phyloP scores from a whole-genome alignment of 2,888 invertebrate genomes.

The Tuta absoluta region DNA sequence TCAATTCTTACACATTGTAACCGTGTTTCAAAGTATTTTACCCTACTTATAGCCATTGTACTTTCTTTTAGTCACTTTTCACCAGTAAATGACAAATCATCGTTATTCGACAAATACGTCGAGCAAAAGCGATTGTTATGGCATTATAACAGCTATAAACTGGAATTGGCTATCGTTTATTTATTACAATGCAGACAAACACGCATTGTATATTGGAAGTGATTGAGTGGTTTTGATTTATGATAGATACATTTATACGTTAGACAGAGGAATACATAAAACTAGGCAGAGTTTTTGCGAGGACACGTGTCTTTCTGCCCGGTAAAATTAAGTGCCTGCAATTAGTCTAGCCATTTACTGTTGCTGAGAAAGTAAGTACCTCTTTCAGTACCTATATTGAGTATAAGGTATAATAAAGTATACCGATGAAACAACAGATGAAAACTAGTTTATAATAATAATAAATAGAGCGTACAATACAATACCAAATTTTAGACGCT shows the following conservation, averaged over 20 bases:
- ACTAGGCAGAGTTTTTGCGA: neutral
- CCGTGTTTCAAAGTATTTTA: conserved; percentile 16
- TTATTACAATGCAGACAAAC: conserved; percentile 36
- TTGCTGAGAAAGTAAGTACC: too few relatives aligned
- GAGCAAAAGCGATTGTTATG: conserved; percentile 30
- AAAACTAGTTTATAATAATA: too few relatives aligned
- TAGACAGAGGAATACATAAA: too few relatives aligned
- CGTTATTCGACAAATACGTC: conserved; percentile 4
- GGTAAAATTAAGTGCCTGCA: too few relatives aligned
- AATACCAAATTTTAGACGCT: too few relatives aligned
- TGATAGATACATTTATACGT: neutral
- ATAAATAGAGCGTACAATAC: too few relatives aligned
- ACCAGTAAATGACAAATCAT: conserved; percentile 10
- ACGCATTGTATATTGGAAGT: conserved; percentile 12
- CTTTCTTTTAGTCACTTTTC: conserved; percentile 13
- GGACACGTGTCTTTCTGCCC: too few relatives aligned
- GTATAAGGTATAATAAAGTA: too few relatives aligned
- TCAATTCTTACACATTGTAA: conserved; percentile 4
- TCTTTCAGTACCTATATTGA: too few relatives aligned
- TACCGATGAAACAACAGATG: too few relatives aligned
- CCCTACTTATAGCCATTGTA: conserved; percentile 12
- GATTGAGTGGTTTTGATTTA: conserved; percentile 15
- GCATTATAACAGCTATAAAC: conserved; percentile 47
- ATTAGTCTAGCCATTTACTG: too few relatives aligned
- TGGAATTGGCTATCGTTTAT: conserved; percentile 43